A percentile compares a stretch with the other conserved stretches of the same genome.
These are phyloP conservation scores for Thamnophis sirtalis DNA, from an alignment of 2,113 vertebrate species.

Conservation along the genomic window DNA sequence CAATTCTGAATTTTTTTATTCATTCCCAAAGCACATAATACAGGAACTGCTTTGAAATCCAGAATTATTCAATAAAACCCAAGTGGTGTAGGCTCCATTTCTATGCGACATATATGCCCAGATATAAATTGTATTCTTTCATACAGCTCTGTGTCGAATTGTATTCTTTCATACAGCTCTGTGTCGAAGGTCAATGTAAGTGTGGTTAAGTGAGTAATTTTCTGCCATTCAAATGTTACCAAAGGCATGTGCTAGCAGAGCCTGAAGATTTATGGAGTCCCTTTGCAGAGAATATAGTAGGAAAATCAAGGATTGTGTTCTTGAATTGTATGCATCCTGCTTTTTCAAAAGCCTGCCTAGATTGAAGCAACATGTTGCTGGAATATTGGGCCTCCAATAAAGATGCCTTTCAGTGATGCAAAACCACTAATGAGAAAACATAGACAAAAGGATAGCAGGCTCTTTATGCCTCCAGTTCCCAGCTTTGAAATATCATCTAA, in stretches of 20 bases:
- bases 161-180: conserved; percentile 35
- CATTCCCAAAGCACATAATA: not conserved
- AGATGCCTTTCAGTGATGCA: conserved; percentile 66
- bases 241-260: conserved; percentile 61
- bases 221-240: conserved; percentile 58
- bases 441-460: conserved; percentile 44
- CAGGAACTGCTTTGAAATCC: accelerated
- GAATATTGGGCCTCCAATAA: conserved; percentile 63
- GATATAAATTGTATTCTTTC: conserved; percentile 7
- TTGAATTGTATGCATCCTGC: conserved; percentile 39
- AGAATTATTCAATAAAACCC: not conserved
- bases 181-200: conserved; percentile 57
- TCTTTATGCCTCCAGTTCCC: conserved; percentile 25
- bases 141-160: conserved; percentile 53
- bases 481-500: conserved; percentile 57
- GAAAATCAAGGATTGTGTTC: conserved; percentile 49
- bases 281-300: conserved; percentile 55
- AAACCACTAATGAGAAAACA: conserved; percentile 72
- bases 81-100: not conserved
- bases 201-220: conserved; percentile 58
- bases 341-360: conserved; percentile 57
- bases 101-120: not conserved
- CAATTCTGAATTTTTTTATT: not conserved
- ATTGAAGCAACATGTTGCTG: conserved; percentile 65
- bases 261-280: conserved; percentile 62